Conservation (phyloP, 1,140 invertebrate species). For the Zophobas morio region DNA sequence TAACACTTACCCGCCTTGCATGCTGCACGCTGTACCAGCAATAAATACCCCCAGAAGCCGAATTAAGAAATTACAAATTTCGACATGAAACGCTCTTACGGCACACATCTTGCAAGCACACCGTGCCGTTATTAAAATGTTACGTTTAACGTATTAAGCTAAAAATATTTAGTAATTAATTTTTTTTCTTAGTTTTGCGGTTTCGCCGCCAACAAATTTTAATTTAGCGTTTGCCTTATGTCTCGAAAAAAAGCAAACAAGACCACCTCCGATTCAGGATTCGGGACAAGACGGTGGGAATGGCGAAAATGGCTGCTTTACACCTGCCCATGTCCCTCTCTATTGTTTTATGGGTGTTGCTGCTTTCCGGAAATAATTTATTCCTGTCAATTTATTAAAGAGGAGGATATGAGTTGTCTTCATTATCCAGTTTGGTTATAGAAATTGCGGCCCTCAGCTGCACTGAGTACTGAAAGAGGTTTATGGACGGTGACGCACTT, state of each 20-base stretch:
- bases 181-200: slow-evolving; percentile 23
- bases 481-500: too few species aligned
- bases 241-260: slow-evolving; percentile 6
- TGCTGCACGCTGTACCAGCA: too few species aligned
- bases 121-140: neutral
- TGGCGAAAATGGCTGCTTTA: slow-evolving; percentile 14
- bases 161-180: slow-evolving; percentile 32
- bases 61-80: slow-evolving; percentile 28
- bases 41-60: neutral
- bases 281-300: neutral
- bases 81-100: slow-evolving; percentile 14
- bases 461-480: neutral
- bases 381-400: slow-evolving; percentile 36
- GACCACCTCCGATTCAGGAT: neutral
- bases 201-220: slow-evolving; percentile 9
- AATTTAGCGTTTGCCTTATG: slow-evolving; percentile 28
- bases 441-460: slow-evolving; percentile 17
- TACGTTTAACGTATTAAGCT: neutral
- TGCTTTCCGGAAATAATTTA: slow-evolving; percentile 29
- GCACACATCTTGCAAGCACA: slow-evolving; percentile 33
- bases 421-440: neutral
- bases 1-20: too few species aligned
- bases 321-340: slow-evolving; percentile 13
- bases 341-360: slow-evolving; percentile 17
- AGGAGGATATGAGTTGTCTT: slow-evolving; percentile 26